A percentile compares a stretch with the other conserved stretches of the same genome.
These are phyloP conservation scores for Eupithecia vulgata DNA, from an alignment of 2,888 invertebrate genomes.

Conservation along the genomic window DNA sequence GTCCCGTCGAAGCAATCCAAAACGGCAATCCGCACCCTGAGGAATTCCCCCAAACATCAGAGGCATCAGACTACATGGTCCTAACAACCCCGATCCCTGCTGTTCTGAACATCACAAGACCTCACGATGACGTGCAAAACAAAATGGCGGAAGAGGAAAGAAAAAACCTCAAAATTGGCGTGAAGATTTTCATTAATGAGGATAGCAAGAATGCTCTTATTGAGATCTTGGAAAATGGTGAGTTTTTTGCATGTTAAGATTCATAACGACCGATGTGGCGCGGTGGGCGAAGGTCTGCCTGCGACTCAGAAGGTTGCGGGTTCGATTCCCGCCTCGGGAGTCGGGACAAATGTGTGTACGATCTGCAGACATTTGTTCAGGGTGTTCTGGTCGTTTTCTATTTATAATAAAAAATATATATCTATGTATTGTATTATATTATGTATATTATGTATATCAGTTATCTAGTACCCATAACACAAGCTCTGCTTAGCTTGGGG, in stretches of 20 bases:
- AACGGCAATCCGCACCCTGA: constrained; percentile 61
- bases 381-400: too few relatives aligned
- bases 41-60: constrained; percentile 54
- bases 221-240: constrained; percentile 90
- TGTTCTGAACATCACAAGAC: constrained; percentile 82
- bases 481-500: too few relatives aligned
- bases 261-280: too few relatives aligned
- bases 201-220: constrained; percentile 86
- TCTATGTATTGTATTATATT: too few relatives aligned
- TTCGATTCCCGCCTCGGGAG: too few relatives aligned
- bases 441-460: too few relatives aligned
- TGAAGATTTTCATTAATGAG: constrained; percentile 93
- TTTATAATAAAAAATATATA: too few relatives aligned
- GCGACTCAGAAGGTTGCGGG: too few relatives aligned
- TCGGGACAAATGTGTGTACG: too few relatives aligned
- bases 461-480: too few relatives aligned
- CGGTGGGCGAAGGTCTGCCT: too few relatives aligned
- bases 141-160: constrained; percentile 88
- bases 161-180: constrained; percentile 91
- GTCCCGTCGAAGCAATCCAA: constrained; percentile 44
- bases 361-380: too few relatives aligned
- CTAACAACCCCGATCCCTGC: constrained; percentile 51
- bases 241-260: constrained; percentile 44
- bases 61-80: constrained; percentile 69
- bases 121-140: constrained; percentile 85